These are phyloP conservation scores for Oostethus manadensis DNA, from an alignment of 2,113 vertebrate genomes.

Conservation along the genomic window DNA sequence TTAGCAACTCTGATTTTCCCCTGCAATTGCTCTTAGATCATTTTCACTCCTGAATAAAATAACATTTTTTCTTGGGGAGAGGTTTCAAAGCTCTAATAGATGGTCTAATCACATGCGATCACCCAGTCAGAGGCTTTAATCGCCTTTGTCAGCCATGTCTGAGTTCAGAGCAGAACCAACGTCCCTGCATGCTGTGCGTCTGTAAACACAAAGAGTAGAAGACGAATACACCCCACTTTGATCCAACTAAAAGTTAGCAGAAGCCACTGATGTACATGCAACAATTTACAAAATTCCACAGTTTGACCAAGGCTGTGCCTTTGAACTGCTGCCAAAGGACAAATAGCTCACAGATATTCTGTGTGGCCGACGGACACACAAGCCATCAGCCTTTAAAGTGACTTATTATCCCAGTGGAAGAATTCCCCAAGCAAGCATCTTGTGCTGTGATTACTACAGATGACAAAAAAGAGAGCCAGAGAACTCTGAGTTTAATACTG, in stretches of 20 bases:
- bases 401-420: constrained; percentile 11
- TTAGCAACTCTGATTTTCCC: constrained; percentile 50
- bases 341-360: constrained; percentile 28
- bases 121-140: constrained; percentile 56
- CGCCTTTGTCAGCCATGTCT: constrained; percentile 46
- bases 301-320: constrained; percentile 17
- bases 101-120: constrained; percentile 48
- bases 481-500: background rate
- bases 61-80: constrained; percentile 21
- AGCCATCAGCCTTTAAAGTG: constrained; percentile 20
- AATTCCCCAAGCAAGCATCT: constrained; percentile 1
- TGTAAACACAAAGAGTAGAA: constrained; percentile 47
- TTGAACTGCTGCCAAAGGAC: constrained; percentile 36
- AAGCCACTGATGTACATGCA: constrained; percentile 20
- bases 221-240: constrained; percentile 33
- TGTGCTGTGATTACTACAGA: background rate
- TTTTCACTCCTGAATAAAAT: constrained; percentile 20
- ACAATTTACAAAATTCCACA: constrained; percentile 25
- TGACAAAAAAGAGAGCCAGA: background rate
- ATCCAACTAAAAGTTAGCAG: constrained; percentile 37
- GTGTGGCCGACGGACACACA: constrained; percentile 3
- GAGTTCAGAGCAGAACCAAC: constrained; percentile 53
- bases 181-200: constrained; percentile 27
- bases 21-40: constrained; percentile 44
- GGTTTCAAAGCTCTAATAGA: constrained; percentile 39